A percentile compares a stretch with the other conserved stretches of the same genome.
Conservation (phyloP, 1,140 invertebrate genomes). For the Heliothis subflexa region DNA sequence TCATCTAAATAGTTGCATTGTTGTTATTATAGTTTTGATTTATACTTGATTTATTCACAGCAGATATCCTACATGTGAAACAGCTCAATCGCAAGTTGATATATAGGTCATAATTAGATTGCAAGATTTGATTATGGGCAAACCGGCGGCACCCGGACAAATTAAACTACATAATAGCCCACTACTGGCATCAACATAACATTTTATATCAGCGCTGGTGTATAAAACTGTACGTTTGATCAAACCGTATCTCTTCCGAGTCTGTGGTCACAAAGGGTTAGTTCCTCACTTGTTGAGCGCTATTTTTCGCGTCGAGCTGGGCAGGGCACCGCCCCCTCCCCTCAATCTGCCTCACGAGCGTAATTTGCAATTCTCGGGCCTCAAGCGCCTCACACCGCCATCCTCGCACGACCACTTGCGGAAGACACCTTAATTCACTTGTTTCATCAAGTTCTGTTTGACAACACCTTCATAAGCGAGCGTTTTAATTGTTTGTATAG, state of each 20-base stretch:
- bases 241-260: not conserved
- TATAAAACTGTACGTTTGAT: not conserved
- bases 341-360: conserved; percentile 10
- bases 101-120: too few relatives aligned
- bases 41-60: too few relatives aligned
- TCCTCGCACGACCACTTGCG: conserved; percentile 23
- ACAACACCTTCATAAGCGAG: conserved; percentile 25
- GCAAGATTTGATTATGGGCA: too few relatives aligned
- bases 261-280: conserved; percentile 14
- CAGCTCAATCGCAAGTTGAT: too few relatives aligned
- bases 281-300: conserved; percentile 56
- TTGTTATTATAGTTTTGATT: too few relatives aligned
- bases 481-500: conserved; percentile 26
- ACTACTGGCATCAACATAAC: not conserved
- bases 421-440: conserved; percentile 33
- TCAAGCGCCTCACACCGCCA: conserved; percentile 19
- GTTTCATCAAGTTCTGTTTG: conserved; percentile 36
- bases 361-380: conserved; percentile 52
- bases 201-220: too few relatives aligned
- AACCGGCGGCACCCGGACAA: too few relatives aligned
- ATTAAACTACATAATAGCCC: too few relatives aligned
- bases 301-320: conserved; percentile 50
- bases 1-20: too few relatives aligned
- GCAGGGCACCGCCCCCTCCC: conserved; percentile 8
- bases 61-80: too few relatives aligned